phyloP scores from a whole-genome alignment of 2,113 vertebrate genomes.

The Heloderma charlesbogerti region DNA sequence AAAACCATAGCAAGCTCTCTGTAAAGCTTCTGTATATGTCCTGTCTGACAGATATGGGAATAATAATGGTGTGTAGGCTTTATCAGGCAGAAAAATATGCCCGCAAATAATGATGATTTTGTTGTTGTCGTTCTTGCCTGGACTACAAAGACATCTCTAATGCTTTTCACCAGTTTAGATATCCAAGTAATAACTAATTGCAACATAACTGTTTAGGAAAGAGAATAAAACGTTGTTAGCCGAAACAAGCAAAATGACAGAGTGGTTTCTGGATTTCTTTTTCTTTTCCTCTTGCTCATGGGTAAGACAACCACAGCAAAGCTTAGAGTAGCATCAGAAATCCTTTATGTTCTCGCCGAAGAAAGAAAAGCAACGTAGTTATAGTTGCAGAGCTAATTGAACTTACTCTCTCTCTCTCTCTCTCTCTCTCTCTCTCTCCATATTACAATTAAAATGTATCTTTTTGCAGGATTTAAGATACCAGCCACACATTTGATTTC shows the following conservation, averaged over 20 bases:
- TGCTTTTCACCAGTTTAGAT: conserved; percentile 45
- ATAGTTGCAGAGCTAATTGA: neutral
- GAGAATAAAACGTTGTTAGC: neutral
- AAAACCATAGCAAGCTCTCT: conserved; percentile 42
- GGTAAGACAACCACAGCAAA: conserved; percentile 42
- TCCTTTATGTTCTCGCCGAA: conserved; percentile 49
- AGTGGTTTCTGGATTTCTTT: conserved; percentile 22
- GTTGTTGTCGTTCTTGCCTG: conserved; percentile 17
- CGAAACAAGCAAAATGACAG: conserved; percentile 29
- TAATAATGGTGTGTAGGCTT: conserved; percentile 52
- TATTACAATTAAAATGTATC: neutral
- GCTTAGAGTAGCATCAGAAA: conserved; percentile 45
- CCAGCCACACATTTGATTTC: neutral
- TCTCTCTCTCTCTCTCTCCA: no score
- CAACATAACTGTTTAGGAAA: conserved; percentile 45
- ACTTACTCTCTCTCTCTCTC: no score
- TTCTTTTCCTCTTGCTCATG: conserved; percentile 48
- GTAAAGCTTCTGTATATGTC: conserved; percentile 16
- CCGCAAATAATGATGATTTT: conserved; percentile 47
- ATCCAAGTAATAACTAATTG: conserved; percentile 62
- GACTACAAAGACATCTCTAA: conserved; percentile 47
- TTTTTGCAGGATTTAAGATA: neutral
- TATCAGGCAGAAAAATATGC: conserved; percentile 47
- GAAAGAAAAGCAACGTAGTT: conserved; percentile 28
- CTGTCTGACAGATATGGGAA: conserved; percentile 39